phyloP scores from a whole-genome alignment of 2,888 invertebrate species.

The Erynnis tages region DNA sequence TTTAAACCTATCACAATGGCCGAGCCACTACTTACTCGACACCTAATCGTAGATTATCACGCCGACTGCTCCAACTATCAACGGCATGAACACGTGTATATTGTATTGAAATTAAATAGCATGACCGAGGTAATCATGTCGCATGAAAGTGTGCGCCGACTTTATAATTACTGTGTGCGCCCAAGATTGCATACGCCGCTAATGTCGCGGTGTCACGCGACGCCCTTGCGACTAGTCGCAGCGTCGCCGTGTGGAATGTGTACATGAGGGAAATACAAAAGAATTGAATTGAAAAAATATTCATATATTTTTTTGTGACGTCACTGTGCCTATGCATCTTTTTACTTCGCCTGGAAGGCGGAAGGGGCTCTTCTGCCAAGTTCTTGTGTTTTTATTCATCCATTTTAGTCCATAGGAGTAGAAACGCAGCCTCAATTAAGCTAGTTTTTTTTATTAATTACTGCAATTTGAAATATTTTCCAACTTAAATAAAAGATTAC shows the following conservation, averaged over 20 bases:
- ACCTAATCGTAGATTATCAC: neutral
- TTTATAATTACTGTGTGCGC: conserved; percentile 48
- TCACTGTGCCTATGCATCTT: too few relatives aligned
- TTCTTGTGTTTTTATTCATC: too few relatives aligned
- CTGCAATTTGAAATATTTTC: too few relatives aligned
- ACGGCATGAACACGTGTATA: conserved; percentile 23
- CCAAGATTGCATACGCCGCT: conserved; percentile 47
- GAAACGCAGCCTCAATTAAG: too few relatives aligned
- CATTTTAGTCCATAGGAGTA: too few relatives aligned
- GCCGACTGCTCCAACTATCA: neutral
- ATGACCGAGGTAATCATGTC: conserved; percentile 35
- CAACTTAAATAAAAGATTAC: too few relatives aligned
- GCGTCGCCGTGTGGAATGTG: conserved; percentile 11
- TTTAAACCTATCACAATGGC: neutral
- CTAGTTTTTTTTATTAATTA: too few relatives aligned
- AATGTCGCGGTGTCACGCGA: conserved; percentile 55
- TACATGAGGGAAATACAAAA: conserved; percentile 1
- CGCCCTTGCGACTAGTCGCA: conserved; percentile 40
- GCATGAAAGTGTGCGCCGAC: conserved; percentile 42
- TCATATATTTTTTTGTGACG: too few relatives aligned
- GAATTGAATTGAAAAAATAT: too few relatives aligned
- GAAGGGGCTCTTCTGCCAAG: too few relatives aligned
- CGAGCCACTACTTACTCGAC: too few relatives aligned
- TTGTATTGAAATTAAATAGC: conserved; percentile 33
- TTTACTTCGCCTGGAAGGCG: too few relatives aligned